Evolutionary conservation across 2,888 invertebrate genomes (phyloP).

Genomic region (Marronus borbonicus): DNA sequence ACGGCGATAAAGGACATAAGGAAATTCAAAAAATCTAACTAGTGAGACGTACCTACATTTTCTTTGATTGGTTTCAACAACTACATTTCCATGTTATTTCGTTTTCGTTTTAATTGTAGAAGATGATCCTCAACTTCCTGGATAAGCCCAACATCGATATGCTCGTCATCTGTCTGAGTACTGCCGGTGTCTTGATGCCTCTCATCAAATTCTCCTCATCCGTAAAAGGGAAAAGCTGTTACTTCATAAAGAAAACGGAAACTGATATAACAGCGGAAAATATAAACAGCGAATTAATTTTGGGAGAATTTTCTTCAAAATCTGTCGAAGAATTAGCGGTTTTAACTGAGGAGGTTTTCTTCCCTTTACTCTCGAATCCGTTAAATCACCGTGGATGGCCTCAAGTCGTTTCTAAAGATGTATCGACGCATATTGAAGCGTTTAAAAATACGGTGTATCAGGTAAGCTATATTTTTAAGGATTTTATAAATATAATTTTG

Average conservation of each 20-base stretch:
- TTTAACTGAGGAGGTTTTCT: slow-evolving; percentile 81
- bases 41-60: too few species aligned
- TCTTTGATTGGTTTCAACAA: too few species aligned
- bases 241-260: slow-evolving; percentile 81
- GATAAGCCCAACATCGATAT: slow-evolving; percentile 70
- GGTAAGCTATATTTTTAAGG: slow-evolving; percentile 60
- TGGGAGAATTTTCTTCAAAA: slow-evolving; percentile 82
- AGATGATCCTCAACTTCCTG: slow-evolving; percentile 73
- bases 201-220: slow-evolving; percentile 75
- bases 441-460: slow-evolving; percentile 81
- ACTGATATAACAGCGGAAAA: slow-evolving; percentile 78
- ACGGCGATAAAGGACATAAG: too few species aligned
- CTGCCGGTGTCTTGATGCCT: slow-evolving; percentile 79
- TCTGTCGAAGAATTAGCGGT: slow-evolving; percentile 80
- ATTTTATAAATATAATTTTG: too few species aligned
- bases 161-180: slow-evolving; percentile 77
- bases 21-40: too few species aligned
- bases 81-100: too few species aligned
- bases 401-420: slow-evolving; percentile 79
- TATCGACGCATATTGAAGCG: slow-evolving; percentile 79
- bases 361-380: slow-evolving; percentile 81
- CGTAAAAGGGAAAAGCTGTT: slow-evolving; percentile 79
- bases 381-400: slow-evolving; percentile 84
- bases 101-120: slow-evolving; percentile 66
- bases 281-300: slow-evolving; percentile 72